phyloP scores from a whole-genome alignment of 2,113 vertebrate genomes.

The Engystomops pustulosus region DNA sequence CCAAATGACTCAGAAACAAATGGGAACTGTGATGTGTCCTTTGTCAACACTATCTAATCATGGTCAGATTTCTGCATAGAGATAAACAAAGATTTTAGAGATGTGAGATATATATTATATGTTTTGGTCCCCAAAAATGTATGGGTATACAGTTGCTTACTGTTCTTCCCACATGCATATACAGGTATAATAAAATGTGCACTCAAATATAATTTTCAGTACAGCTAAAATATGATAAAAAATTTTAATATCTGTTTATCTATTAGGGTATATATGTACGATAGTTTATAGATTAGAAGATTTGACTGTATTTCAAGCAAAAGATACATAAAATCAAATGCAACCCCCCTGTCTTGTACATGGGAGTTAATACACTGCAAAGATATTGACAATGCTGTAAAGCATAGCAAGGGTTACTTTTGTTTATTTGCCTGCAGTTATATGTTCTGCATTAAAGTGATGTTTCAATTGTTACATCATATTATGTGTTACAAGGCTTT shows the following conservation, averaged over 20 bases:
- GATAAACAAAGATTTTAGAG: too few relatives aligned
- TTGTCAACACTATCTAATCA: not conserved
- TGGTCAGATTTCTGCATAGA: not conserved
- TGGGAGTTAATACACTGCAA: too few relatives aligned
- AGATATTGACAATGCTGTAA: not conserved
- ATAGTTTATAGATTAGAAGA: too few relatives aligned
- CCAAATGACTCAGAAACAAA: not conserved
- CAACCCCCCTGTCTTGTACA: too few relatives aligned
- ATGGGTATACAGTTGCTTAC: too few relatives aligned
- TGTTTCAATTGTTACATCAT: conserved; percentile 20
- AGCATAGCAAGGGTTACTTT: not conserved
- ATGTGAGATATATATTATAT: too few relatives aligned
- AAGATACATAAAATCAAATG: too few relatives aligned
- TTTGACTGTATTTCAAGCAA: too few relatives aligned
- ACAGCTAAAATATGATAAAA: too few relatives aligned
- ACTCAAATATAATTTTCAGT: not conserved
- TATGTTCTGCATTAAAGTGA: not conserved
- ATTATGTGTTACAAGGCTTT: conserved; percentile 15
- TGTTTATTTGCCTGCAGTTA: not conserved
- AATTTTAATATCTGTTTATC: too few relatives aligned
- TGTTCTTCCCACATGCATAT: not conserved
- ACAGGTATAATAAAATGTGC: not conserved
- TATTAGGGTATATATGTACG: too few relatives aligned
- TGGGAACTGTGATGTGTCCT: not conserved
- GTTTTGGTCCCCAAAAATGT: too few relatives aligned